These are phyloP conservation scores for Holotrichia oblita DNA, from an alignment of 1,140 invertebrate species.

Conservation along the genomic window DNA sequence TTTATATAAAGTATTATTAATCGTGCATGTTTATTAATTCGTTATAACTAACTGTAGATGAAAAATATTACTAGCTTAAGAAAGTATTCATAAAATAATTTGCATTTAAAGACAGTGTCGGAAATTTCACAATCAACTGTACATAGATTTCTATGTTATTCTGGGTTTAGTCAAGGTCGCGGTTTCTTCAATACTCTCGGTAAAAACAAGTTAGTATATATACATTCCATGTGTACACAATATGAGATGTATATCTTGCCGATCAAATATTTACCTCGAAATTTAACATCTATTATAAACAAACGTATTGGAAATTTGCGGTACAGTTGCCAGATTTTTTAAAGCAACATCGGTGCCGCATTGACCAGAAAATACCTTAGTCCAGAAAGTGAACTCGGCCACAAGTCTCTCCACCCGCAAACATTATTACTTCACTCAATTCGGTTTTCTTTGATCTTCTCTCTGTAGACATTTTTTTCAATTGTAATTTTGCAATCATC, in stretches of 20 bases:
- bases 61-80: too few species aligned
- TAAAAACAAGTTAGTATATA: background rate
- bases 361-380: background rate
- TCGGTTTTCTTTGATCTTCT: too few species aligned
- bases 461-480: too few species aligned
- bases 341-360: background rate
- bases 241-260: constrained; percentile 3
- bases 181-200: background rate
- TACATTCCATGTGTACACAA: constrained; percentile 7
- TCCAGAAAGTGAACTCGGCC: background rate
- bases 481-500: too few species aligned
- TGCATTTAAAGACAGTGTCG: too few species aligned
- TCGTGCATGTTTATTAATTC: too few species aligned
- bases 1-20: too few species aligned
- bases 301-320: background rate
- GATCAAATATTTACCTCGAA: constrained; percentile 17
- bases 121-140: background rate
- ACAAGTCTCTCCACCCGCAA: too few species aligned
- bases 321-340: constrained; percentile 11
- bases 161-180: background rate
- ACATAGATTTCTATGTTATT: background rate
- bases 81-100: too few species aligned
- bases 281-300: constrained; percentile 18
- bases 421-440: too few species aligned
- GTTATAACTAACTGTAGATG: too few species aligned